A percentile compares a stretch with the other conserved stretches of the same genome.
Conservation (phyloP, 2,888 invertebrate genomes). For the Poecilus cupreus region DNA sequence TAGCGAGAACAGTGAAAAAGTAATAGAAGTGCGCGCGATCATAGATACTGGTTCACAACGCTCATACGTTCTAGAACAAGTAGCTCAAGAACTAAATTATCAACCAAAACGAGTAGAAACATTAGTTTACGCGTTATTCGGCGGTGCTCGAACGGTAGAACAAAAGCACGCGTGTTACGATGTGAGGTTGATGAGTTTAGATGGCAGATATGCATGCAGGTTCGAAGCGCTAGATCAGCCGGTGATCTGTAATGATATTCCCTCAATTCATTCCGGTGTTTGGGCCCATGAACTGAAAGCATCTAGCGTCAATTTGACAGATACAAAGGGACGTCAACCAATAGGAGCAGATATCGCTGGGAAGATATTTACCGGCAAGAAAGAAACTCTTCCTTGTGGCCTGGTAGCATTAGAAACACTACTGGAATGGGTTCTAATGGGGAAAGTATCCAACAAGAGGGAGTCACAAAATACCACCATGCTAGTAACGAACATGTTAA, state of each 20-base stretch:
- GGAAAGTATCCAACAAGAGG: slow-evolving; percentile 12
- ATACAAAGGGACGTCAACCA: slow-evolving; percentile 20
- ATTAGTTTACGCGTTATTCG: not conserved
- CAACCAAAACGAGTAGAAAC: not conserved
- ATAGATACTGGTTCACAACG: not conserved
- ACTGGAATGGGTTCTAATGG: slow-evolving; percentile 61
- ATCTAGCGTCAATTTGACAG: not conserved
- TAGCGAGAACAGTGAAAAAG: not conserved
- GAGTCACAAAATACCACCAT: slow-evolving; percentile 44
- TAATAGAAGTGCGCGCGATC: not conserved
- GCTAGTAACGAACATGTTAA: slow-evolving; percentile 27
- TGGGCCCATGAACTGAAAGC: not conserved
- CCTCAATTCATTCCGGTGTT: not conserved
- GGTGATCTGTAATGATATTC: not conserved
- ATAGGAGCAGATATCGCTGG: slow-evolving; percentile 54
- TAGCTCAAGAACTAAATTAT: not conserved
- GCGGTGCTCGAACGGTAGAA: no score
- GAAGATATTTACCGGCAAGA: slow-evolving; percentile 59
- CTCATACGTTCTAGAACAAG: not conserved
- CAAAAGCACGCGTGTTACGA: not conserved
- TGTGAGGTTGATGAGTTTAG: slow-evolving; percentile 8
- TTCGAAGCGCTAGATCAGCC: not conserved
- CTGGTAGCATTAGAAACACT: slow-evolving; percentile 60
- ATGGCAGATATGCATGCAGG: slow-evolving; percentile 4
- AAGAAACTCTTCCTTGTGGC: slow-evolving; percentile 48